Percentiles rank a stretch among this genome's conserved stretches.
phyloP scores from a whole-genome alignment of 2,888 invertebrate species.

The Aproaerema taeniolella region DNA sequence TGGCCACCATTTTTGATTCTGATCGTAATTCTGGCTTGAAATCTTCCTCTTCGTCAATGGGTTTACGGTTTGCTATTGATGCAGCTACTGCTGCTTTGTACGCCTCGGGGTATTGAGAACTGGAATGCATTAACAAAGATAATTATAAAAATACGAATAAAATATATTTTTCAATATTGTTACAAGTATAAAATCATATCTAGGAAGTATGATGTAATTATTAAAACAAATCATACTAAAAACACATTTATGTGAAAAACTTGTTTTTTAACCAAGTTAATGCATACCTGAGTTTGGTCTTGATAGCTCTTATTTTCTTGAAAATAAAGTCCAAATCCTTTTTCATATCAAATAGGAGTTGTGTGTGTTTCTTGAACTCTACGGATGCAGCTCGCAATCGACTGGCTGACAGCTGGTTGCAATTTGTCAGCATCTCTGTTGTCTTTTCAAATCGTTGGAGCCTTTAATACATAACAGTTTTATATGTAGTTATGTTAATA shows the following conservation, averaged over 20 bases:
- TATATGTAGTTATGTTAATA: no score
- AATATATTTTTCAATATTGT: no score
- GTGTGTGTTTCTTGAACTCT: conserved; percentile 95
- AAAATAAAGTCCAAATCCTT: conserved; percentile 97
- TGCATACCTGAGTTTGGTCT: conserved; percentile 83
- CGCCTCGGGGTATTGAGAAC: conserved; percentile 81
- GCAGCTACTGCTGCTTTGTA: conserved; percentile 79
- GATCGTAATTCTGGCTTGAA: conserved; percentile 40
- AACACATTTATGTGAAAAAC: no score
- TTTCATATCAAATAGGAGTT: conserved; percentile 91
- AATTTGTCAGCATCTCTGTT: conserved; percentile 98
- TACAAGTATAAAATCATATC: no score
- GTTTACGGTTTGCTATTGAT: conserved; percentile 63
- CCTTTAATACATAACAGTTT: conserved; percentile 83
- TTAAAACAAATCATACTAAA: no score
- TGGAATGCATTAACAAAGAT: no score
- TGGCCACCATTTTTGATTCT: conserved; percentile 65
- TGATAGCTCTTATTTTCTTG: conserved; percentile 90
- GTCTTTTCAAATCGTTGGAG: conserved; percentile 98
- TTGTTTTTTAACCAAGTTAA: no score
- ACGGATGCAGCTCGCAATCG: conserved; percentile 90
- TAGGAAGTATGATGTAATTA: no score
- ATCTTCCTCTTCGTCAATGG: conserved; percentile 52
- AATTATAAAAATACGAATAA: no score
- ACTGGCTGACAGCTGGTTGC: conserved; percentile 94